Evolutionary conservation across 2,797 vertebrate genomes (phyloP), one percentile per base, ranked within the genome.

Genomic region (Melanotaenia parkinsoni): DNA sequence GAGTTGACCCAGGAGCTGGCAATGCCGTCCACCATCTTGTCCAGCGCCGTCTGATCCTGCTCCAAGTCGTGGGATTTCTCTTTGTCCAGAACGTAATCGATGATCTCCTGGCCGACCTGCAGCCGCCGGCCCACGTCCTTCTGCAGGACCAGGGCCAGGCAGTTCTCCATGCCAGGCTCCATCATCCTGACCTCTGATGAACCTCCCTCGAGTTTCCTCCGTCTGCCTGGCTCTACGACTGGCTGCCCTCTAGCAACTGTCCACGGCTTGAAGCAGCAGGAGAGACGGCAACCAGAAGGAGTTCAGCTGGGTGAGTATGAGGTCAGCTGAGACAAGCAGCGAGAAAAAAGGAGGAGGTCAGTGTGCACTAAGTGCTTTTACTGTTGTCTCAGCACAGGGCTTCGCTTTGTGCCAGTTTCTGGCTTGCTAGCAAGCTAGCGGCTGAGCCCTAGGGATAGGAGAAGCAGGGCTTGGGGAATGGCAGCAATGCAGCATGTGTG

Each of bases 401-500:
- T 61, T 10, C 24, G 88, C 91, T 94, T 91, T 91, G 91, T 94
- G 93, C 65, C 71, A 78, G 71, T 88, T 56, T 92, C 89, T 81
- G 90, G 95, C 92, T 68, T 81, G 92, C 94, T 95, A 95, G 93
- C 86, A 56, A 64, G 89, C 81, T 92, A 94, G 91, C 91, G 93
- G 90, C 93, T 85, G 94, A 92, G 91, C 94, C 94, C 94, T 90
- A 80, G 88, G 94, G 95, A 96, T 91, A 93, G 92, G 94, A 85
- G 82, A 75, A 87, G 84, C 65, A 54, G 81, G 76, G 96, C 95
- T 95, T 89, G 88, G 94, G 94, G 97, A 97, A 97, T 97, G 96
- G 94, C 93, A 97, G 95, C 96, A 96, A 98, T 98, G 96, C 95
- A 98, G 95, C 97, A 98, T 98, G 96, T 98, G 96, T 97, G 97